Conservation (phyloP, 2,797 vertebrate genomes). For the Pipistrellus pygmaeus region DNA sequence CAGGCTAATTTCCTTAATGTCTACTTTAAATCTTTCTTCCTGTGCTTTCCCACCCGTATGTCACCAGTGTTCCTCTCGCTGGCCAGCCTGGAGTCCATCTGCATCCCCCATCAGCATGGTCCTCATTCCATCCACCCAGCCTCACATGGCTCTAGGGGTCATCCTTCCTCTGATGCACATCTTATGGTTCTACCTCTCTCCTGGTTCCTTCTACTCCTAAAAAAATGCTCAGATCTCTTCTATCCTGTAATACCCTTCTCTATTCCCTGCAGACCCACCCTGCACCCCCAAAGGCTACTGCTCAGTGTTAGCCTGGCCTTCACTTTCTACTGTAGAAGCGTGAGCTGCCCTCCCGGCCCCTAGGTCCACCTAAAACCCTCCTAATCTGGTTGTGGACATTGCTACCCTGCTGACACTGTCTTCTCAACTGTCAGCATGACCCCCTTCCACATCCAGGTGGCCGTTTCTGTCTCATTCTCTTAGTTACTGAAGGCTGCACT, state of each 20-base stretch:
- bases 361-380: not conserved
- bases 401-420: not conserved
- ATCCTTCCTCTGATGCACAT: not conserved
- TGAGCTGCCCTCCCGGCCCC: fast-evolving
- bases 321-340: not conserved
- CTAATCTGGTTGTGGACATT: not conserved
- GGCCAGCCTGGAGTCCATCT: not conserved
- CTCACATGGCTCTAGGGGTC: not conserved
- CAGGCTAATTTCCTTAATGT: constrained; percentile 1
- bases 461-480: not conserved
- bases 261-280: no score
- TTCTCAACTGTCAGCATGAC: constrained; percentile 13
- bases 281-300: no score
- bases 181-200: not conserved
- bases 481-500: not conserved
- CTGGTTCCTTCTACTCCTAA: not conserved
- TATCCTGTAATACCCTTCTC: not conserved
- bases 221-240: not conserved
- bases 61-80: not conserved
- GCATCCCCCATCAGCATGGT: not conserved
- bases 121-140: not conserved
- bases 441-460: not conserved
- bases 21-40: not conserved
- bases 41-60: not conserved
- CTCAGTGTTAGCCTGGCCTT: not conserved